Conservation (phyloP, 2,113 vertebrate species). For the Chaetura pelagica region DNA sequence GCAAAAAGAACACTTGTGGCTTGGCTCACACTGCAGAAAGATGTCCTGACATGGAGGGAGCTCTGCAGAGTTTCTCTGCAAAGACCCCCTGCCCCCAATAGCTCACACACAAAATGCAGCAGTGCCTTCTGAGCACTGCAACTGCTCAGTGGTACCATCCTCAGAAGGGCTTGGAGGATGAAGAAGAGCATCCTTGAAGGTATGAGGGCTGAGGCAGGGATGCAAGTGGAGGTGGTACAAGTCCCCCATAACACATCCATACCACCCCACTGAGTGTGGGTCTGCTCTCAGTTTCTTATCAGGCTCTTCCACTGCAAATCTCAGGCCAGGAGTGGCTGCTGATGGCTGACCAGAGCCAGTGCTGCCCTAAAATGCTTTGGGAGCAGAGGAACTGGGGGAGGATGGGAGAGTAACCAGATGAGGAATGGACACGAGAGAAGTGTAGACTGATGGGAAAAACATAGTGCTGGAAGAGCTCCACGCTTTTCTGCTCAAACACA, state of each 20-base stretch:
- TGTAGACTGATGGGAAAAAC: neutral
- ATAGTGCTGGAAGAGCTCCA: neutral
- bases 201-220: neutral
- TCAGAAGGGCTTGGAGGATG: neutral
- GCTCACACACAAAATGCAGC: neutral
- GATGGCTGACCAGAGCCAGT: neutral
- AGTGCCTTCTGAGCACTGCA: neutral
- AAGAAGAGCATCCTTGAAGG: neutral
- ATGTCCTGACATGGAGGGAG: neutral
- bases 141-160: neutral
- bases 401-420: neutral
- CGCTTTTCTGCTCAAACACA: constrained; percentile 7
- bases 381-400: neutral
- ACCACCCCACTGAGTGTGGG: neutral
- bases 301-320: neutral
- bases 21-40: neutral
- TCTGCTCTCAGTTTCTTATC: neutral
- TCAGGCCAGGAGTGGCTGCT: neutral
- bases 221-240: neutral
- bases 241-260: neutral
- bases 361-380: neutral
- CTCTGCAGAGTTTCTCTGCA: neutral
- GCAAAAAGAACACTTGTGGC: neutral
- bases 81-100: neutral
- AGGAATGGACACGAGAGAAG: neutral